Conservation (phyloP, 2,888 invertebrate species). For the Athripsodes cinereus region DNA sequence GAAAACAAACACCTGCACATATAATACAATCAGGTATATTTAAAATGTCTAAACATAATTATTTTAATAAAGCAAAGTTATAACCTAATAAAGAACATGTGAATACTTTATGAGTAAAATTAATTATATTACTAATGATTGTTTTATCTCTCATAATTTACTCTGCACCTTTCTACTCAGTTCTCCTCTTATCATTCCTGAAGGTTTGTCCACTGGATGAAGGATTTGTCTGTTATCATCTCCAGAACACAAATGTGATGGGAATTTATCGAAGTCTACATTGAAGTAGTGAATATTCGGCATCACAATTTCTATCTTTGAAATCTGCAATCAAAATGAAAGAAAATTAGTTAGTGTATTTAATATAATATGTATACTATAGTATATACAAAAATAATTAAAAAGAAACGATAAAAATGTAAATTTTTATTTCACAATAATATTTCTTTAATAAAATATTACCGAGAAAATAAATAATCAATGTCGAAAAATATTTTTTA, state of each 20-base stretch:
- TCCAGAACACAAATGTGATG: conserved; percentile 54
- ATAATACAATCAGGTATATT: too few species aligned
- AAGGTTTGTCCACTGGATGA: conserved; percentile 71
- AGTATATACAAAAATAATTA: background rate
- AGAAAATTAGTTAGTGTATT: background rate
- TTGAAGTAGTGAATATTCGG: conserved; percentile 78
- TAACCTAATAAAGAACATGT: too few species aligned
- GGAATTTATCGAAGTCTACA: conserved; percentile 69
- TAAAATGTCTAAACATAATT: too few species aligned
- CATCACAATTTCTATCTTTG: conserved; percentile 68
- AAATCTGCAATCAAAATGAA: conserved; percentile 45
- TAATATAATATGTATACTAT: background rate
- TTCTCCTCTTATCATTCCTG: conserved; percentile 69
- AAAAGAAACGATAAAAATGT: background rate
- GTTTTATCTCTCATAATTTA: conserved; percentile 47
- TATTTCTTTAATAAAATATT: too few species aligned
- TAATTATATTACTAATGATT: too few species aligned
- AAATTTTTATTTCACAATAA: too few species aligned
- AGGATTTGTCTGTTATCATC: conserved; percentile 63
- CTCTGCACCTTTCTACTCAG: conserved; percentile 55
- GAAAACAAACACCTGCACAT: too few species aligned
- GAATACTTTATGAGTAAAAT: too few species aligned
- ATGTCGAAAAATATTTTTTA: too few species aligned
- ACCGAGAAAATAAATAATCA: too few species aligned
- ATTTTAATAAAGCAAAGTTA: too few species aligned